Evolutionary conservation across 2,113 vertebrate species (phyloP).

Genomic region (Pimephales promelas): DNA sequence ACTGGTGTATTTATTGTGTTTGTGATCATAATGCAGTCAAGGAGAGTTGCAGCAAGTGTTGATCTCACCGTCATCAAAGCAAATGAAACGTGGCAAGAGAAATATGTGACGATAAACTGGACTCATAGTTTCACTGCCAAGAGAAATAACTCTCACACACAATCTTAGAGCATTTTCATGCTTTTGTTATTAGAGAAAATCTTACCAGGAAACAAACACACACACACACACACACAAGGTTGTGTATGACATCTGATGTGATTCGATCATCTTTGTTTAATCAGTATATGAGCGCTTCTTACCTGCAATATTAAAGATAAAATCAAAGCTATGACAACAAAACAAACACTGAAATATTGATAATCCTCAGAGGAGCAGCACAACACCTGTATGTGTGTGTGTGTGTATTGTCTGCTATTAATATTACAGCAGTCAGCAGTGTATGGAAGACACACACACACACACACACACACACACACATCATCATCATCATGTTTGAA

Average conservation of each 20-base stretch:
- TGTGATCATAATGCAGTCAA: neutral
- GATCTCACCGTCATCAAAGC: neutral
- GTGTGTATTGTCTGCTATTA: slow-evolving; percentile 21
- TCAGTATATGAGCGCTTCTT: slow-evolving; percentile 3
- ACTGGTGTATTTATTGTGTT: neutral
- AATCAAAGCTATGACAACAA: slow-evolving; percentile 26
- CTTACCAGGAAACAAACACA: neutral
- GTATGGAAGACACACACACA: neutral
- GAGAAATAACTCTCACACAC: slow-evolving; percentile 13
- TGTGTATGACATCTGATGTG: neutral
- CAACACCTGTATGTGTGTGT: neutral
- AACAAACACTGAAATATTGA: slow-evolving; percentile 43
- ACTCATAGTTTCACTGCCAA: neutral
- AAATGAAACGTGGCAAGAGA: neutral
- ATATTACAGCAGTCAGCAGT: slow-evolving; percentile 15
- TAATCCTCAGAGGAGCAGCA: slow-evolving; percentile 18
- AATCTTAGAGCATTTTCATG: too few relatives aligned
- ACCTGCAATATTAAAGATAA: slow-evolving; percentile 38
- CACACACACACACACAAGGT: neutral
- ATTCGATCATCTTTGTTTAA: slow-evolving; percentile 32
- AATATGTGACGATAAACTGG: neutral
- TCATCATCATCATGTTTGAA: too few relatives aligned
- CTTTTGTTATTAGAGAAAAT: neutral
- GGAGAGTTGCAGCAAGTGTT: neutral
- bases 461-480: neutral